Percentiles rank a stretch among this genome's conserved stretches.
phyloP scores from a whole-genome alignment of 1,140 invertebrate species.

The Lanistes nyassanus region DNA sequence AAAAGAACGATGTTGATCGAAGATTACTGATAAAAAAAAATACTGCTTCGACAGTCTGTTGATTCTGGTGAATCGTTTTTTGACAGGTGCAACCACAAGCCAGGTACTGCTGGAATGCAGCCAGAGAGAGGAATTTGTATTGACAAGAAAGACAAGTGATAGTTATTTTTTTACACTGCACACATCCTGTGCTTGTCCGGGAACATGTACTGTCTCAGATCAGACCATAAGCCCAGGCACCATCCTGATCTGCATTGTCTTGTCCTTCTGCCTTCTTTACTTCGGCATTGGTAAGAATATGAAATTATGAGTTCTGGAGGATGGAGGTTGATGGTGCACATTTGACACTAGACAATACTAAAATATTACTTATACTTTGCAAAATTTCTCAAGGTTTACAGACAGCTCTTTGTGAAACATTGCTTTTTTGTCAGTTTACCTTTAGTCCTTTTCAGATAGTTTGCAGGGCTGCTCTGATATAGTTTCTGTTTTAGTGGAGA shows the following conservation, averaged over 20 bases:
- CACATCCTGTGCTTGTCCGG: constrained; percentile 24
- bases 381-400: no score
- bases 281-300: constrained; percentile 27
- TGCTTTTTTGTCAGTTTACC: no score
- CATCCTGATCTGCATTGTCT: constrained; percentile 21
- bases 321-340: no score
- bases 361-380: no score
- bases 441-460: no score
- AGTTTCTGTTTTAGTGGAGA: no score
- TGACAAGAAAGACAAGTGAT: constrained; percentile 2
- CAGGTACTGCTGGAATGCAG: constrained; percentile 11
- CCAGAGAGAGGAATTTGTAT: constrained; percentile 4
- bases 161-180: constrained; percentile 18
- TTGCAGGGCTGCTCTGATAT: neutral
- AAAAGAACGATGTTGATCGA: no score
- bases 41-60: neutral
- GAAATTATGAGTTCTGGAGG: no score
- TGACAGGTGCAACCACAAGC: neutral
- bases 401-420: no score
- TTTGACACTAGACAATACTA: no score
- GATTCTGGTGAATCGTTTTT: neutral
- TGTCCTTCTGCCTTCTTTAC: constrained; percentile 16
- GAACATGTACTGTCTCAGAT: neutral
- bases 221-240: neutral
- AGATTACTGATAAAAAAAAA: neutral